These are phyloP conservation scores for Centruroides sculpturatus DNA, from an alignment of 1,140 invertebrate species.

Conservation along the genomic window DNA sequence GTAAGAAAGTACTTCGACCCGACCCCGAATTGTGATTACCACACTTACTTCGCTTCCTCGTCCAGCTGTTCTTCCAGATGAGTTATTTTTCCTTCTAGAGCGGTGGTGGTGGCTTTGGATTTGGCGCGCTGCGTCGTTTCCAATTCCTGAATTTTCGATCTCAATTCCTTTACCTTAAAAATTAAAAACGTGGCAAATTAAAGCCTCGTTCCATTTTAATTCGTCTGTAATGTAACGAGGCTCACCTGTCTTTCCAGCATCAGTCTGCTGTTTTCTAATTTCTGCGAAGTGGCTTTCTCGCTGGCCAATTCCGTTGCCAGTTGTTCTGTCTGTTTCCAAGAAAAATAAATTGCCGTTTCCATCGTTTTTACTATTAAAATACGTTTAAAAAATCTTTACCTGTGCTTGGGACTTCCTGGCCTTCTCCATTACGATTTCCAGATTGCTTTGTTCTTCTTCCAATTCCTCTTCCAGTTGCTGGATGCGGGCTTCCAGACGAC, in stretches of 20 bases:
- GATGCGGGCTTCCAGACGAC: constrained; percentile 83
- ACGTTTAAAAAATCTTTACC: background rate
- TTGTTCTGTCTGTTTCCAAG: constrained; percentile 52
- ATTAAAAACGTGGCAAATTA: background rate
- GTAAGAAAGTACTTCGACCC: no score
- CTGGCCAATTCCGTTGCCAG: constrained; percentile 61
- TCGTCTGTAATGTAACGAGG: background rate
- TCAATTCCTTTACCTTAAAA: constrained; percentile 31
- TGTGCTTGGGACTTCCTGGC: constrained; percentile 58
- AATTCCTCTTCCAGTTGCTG: constrained; percentile 87
- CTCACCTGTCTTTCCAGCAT: constrained; percentile 62
- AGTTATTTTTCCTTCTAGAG: constrained; percentile 80
- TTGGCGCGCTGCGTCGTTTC: constrained; percentile 83
- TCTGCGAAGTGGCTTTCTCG: constrained; percentile 75
- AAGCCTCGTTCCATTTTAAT: background rate
- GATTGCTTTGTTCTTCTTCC: constrained; percentile 90
- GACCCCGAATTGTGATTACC: background rate
- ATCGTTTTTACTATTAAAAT: no score
- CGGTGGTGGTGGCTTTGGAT: constrained; percentile 82
- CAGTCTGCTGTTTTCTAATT: constrained; percentile 72
- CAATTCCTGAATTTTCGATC: constrained; percentile 75
- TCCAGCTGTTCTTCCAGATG: constrained; percentile 95
- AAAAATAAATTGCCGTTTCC: background rate
- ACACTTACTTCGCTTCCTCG: constrained; percentile 53
- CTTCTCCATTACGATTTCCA: constrained; percentile 72